Percentiles rank a stretch among this genome's conserved stretches.
Conservation (phyloP, 2,113 vertebrate genomes). For the Mustela lutreola region DNA sequence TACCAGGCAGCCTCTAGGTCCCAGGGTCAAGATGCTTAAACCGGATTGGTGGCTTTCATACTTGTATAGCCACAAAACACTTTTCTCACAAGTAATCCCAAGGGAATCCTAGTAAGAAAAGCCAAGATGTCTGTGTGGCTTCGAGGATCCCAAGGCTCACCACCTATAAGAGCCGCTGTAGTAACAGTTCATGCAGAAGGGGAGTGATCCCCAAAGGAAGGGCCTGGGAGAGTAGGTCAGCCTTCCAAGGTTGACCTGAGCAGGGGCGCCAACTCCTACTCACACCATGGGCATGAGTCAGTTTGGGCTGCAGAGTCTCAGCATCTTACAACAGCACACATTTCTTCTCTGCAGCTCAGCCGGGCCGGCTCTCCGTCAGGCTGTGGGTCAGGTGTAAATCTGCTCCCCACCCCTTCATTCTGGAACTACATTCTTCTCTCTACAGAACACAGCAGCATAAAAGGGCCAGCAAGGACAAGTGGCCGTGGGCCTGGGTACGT, state of each 20-base stretch:
- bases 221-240: too few species aligned
- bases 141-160: not conserved
- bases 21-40: not conserved
- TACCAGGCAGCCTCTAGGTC: not conserved
- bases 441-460: not conserved
- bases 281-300: not conserved
- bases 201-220: not conserved
- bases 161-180: not conserved
- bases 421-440: not conserved
- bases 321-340: accelerated
- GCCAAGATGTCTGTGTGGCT: not conserved
- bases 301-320: not conserved
- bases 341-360: not conserved
- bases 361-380: too few species aligned
- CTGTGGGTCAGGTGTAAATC: not conserved
- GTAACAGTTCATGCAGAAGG: not conserved
- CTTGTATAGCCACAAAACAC: not conserved
- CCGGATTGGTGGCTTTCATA: not conserved
- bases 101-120: not conserved
- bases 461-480: not conserved
- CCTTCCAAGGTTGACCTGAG: not conserved
- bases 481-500: not conserved
- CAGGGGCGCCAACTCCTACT: not conserved
- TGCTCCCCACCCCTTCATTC: not conserved
- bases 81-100: not conserved